These are phyloP conservation scores for Montipora cactus DNA, from an alignment of 64 coral and sea anemone species.

Conservation along the genomic window DNA sequence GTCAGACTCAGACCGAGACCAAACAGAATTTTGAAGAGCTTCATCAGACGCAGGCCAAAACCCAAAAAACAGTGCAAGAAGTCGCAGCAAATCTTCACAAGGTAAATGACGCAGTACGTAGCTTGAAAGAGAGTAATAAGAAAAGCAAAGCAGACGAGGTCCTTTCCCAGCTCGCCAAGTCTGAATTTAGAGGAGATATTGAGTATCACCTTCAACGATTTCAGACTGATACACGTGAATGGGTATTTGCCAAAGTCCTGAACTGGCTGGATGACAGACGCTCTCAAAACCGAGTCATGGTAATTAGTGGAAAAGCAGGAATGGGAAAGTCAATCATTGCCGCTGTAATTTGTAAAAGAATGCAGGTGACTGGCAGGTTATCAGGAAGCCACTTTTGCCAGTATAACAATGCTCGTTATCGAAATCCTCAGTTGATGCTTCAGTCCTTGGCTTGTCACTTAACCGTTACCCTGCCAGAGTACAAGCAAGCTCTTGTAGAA, in stretches of 20 bases:
- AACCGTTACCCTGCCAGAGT: constrained; percentile 36
- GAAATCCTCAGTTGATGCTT: constrained; percentile 63
- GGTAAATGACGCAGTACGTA: neutral
- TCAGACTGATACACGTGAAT: constrained; percentile 34
- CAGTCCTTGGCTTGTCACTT: constrained; percentile 67
- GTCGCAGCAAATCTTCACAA: neutral
- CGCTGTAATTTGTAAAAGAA: constrained; percentile 32
- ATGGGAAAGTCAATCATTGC: constrained; percentile 75
- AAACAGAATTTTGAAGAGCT: neutral
- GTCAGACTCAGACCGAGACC: neutral
- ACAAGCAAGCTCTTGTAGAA: constrained; percentile 33
- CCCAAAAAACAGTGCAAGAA: neutral
- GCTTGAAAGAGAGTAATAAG: neutral
- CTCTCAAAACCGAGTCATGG: constrained; percentile 26
- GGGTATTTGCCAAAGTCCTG: constrained; percentile 30
- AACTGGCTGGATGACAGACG: constrained; percentile 10
- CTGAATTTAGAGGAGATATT: neutral
- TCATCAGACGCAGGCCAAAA: too few species aligned
- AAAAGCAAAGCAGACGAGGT: neutral
- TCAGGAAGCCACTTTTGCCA: constrained; percentile 80
- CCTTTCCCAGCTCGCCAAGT: too few species aligned
- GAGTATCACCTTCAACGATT: neutral
- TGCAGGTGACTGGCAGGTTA: constrained; percentile 32
- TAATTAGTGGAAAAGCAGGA: constrained; percentile 63
- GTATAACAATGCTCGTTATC: constrained; percentile 46